Base-by-base conservation (phyloP, 2,113 vertebrate genomes). In the Dasyornis broadbenti region DNA sequence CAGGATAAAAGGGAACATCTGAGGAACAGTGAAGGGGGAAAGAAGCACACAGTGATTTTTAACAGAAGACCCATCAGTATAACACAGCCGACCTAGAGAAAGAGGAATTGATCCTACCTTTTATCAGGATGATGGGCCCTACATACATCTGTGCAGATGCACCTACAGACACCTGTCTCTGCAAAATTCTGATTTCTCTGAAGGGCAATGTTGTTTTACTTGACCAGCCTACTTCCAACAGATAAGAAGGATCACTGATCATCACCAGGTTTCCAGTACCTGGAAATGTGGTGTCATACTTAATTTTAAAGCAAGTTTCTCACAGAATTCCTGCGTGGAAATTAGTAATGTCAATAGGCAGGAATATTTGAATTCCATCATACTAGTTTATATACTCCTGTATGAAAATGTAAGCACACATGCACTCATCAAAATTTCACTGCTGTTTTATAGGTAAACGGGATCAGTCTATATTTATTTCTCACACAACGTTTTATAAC, bases 11-110 rank as follows among this genome's bases (percentile, higher is more conserved):
- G 6, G 13, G 10, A 75, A 16, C 7, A 39, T 54, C 27, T 72
- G 63, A 88, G 45, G 28, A 85, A 56, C 0, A 0, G 15, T 49
- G 24, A 71, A 37, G 30, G 3, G 6, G 10, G 33, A 47, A 78
- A 83, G 33, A 39, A 11, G 20, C 23, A 31, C 28, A 30, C 2
- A 73, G 17, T 26, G 35, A 85, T 19, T 47, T 84, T 52, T 44
- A 39, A 39, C 15, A 49, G 20, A 63, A 79, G 23, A 63, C 7
- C 15, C 15, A 1, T 24, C 2, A 3, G 9, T 70, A 40, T 53
- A 75, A 57, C 4, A 35, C 10, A 10, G 33, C 22, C 49, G n/a
- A 45, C 15, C 40, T 77, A 57, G 14, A 52, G 13, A 64, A 68
- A 37, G 9, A 81, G 60, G 40, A 83, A 72, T 3, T 54, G 9